Evolutionary conservation across 2,797 vertebrate genomes (phyloP), one percentile per base, ranked within the genome.

Genomic region (Ceryle rudis): DNA sequence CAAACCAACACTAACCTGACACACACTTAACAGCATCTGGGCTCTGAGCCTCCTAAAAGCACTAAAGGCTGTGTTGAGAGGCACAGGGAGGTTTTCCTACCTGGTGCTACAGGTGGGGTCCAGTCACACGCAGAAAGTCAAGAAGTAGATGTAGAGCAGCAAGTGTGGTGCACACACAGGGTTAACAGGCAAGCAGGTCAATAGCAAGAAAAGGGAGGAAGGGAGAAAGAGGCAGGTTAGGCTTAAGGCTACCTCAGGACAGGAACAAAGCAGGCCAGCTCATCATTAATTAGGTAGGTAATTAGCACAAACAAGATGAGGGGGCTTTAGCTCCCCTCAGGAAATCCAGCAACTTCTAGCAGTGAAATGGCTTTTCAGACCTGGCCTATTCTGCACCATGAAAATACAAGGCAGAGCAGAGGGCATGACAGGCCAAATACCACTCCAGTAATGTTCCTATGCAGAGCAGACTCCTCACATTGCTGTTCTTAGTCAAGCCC

Each of bases 41-140:
- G 39, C 90, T 90, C 35, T 37, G 37, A 61, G n/a, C 14, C 64
- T 87, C 69, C 2, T 1, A 31, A 37, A 51, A 73, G 49, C 65
- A 46, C 23, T 37, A 74, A 42, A 47, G 37, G 47, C 14, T 49
- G 41, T 28, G 25, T 2, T 29, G n/a, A 89, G 77, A 84, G 39
- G 58, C 79, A 95, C 44, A 31, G 44, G 79, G 81, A 80, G 22
- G 69, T 90, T 57, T 57, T 97, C 98, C 98, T 98, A 99, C 99
- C 98, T 99, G 99, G 97, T 99, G 99, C 99, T 99, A 98, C 42
- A 97, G 74, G 80, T 29, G 55, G 82, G 90, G 84, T 97, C 97
- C 97, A 93, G 91, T 97, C 97, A 97, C 95, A 98, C 67, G 98
- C 77, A 97, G 85, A 88, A 95, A 96, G 62, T 96, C 96, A 95